These are phyloP conservation scores for Mimumesa dahlbomi DNA, from an alignment of 2,888 invertebrate species.

Conservation along the genomic window DNA sequence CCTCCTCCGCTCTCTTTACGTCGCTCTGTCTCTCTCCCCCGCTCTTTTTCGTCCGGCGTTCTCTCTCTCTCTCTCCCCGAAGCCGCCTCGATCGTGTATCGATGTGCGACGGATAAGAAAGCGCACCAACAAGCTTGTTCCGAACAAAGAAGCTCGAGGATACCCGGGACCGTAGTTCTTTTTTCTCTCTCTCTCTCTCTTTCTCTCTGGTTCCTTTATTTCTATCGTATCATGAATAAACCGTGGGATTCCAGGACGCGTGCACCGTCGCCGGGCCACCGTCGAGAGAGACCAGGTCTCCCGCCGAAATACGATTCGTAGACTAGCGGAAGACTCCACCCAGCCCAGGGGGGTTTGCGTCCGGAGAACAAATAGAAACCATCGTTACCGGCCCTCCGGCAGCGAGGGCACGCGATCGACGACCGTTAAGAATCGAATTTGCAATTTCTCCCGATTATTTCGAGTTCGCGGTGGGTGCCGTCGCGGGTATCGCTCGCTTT, in stretches of 20 bases:
- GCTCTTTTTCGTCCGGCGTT: slow-evolving; percentile 5
- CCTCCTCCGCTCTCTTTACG: background rate
- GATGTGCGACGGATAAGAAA: slow-evolving; percentile 27
- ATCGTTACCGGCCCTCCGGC: no score
- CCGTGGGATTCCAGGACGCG: background rate
- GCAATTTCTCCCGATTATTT: slow-evolving; percentile 7
- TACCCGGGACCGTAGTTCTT: background rate
- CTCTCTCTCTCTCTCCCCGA: background rate
- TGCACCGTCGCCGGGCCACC: no score
- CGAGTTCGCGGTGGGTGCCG: background rate
- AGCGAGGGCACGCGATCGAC: no score
- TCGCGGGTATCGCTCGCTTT: background rate
- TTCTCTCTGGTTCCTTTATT: slow-evolving; percentile 2
- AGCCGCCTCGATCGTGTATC: slow-evolving; percentile 10
- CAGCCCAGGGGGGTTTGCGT: no score
- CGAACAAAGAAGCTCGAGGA: slow-evolving; percentile 16
- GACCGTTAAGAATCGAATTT: no score
- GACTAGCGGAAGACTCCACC: no score
- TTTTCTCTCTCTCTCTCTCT: background rate
- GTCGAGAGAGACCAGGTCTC: no score
- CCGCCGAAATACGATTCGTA: no score
- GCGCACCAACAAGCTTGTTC: slow-evolving; percentile 17
- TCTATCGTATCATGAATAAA: background rate
- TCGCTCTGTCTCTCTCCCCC: no score
- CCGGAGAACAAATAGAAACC: no score